Conservation (phyloP, 2,797 vertebrate genomes). For the Acridotheres tristis region DNA sequence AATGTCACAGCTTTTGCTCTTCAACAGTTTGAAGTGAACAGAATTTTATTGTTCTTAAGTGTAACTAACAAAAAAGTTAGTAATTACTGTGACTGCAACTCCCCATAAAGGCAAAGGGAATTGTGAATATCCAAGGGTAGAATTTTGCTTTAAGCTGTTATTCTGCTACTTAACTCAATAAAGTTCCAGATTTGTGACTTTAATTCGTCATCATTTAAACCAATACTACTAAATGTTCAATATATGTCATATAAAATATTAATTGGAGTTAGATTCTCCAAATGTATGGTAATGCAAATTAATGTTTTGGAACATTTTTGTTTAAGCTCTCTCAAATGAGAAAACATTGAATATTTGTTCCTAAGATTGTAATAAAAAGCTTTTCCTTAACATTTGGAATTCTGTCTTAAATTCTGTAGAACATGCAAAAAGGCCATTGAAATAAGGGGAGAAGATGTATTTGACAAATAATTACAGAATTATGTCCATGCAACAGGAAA, state of each 20-base stretch:
- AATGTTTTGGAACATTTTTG: not conserved
- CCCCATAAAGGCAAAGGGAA: not conserved
- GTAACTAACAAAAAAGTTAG: not conserved
- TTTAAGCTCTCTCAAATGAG: not conserved
- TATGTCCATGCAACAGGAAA: not conserved
- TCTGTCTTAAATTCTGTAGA: not conserved
- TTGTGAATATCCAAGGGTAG: not conserved
- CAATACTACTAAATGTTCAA: not conserved
- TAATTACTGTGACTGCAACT: not conserved
- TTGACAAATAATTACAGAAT: not conserved
- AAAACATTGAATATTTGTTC: not conserved
- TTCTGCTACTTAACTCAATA: not conserved
- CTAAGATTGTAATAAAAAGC: not conserved
- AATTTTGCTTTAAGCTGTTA: not conserved
- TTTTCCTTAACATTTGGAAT: not conserved
- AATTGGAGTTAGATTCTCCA: not conserved
- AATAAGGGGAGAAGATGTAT: not conserved
- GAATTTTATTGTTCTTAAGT: not conserved
- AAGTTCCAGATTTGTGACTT: not conserved
- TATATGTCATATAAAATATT: not conserved
- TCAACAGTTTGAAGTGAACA: not conserved
- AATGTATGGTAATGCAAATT: not conserved
- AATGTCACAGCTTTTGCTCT: not conserved
- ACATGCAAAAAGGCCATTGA: not conserved
- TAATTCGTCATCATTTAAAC: not conserved